A percentile compares a stretch with the other conserved stretches of the same genome.
These are phyloP conservation scores for Rhodeus uyekii DNA, from an alignment of 2,797 vertebrate genomes.

Conservation along the genomic window DNA sequence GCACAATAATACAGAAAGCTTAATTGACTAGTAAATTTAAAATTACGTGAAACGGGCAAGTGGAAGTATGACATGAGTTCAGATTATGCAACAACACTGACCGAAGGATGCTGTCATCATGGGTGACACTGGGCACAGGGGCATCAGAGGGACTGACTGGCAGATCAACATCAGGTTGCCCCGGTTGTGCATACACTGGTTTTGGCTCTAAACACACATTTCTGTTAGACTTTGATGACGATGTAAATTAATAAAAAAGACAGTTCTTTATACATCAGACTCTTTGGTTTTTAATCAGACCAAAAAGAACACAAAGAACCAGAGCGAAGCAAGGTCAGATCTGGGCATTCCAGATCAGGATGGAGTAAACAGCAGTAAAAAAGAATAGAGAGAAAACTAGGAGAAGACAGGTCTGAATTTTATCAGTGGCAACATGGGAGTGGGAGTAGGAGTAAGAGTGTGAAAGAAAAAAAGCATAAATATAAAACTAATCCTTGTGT, in stretches of 20 bases:
- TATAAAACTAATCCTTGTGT: not conserved
- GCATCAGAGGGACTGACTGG: constrained; percentile 96
- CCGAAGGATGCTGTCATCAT: constrained; percentile 95
- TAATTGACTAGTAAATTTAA: not conserved
- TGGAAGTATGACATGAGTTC: not conserved
- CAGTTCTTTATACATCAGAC: not conserved
- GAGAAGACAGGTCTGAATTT: not conserved
- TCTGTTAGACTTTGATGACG: not conserved
- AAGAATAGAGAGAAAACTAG: not conserved
- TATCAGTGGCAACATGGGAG: not conserved
- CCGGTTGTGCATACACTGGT: constrained; percentile 95
- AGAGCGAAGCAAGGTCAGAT: not conserved
- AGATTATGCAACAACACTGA: constrained; percentile 57
- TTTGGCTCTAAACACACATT: constrained; percentile 85
- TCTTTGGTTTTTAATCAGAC: not conserved
- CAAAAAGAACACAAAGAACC: not conserved
- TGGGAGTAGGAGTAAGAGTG: not conserved
- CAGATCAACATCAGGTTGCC: constrained; percentile 96
- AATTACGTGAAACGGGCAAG: not conserved
- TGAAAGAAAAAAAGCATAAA: not conserved
- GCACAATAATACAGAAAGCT: not conserved
- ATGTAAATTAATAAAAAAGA: not conserved
- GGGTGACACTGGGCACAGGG: constrained; percentile 87
- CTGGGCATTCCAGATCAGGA: not conserved
- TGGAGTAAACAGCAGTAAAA: not conserved